These are phyloP conservation scores for Deilephila porcellus DNA, from an alignment of 2,888 invertebrate species.

Conservation along the genomic window DNA sequence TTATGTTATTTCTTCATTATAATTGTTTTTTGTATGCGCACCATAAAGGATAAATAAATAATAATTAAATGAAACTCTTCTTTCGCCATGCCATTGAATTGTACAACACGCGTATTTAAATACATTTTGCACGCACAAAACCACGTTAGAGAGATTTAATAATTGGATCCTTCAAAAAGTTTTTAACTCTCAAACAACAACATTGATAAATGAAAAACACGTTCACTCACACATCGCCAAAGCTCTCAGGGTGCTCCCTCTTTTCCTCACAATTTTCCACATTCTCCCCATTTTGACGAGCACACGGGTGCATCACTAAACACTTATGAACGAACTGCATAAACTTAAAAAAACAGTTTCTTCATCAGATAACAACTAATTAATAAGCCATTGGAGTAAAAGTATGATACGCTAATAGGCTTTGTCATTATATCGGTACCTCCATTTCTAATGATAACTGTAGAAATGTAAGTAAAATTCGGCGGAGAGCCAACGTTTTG, in stretches of 20 bases:
- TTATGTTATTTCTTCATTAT: no score
- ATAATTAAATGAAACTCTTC: no score
- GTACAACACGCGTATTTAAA: no score
- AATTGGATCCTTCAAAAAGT: no score
- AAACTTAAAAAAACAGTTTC: not conserved
- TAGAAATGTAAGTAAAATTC: not conserved
- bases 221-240: slow-evolving; percentile 62
- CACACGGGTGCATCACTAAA: slow-evolving; percentile 33
- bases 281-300: slow-evolving; percentile 46
- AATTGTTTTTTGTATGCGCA: no score
- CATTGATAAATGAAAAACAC: no score
- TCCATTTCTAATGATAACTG: not conserved
- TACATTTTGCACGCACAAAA: no score
- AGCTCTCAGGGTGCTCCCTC: slow-evolving; percentile 47
- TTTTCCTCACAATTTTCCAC: slow-evolving; percentile 62
- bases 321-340: slow-evolving; percentile 30
- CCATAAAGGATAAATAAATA: no score
- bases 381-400: slow-evolving; percentile 9
- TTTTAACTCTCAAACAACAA: no score
- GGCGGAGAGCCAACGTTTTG: no score
- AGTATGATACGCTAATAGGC: slow-evolving; percentile 32
- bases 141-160: no score
- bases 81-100: no score
- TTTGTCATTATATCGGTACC: slow-evolving; percentile 31
- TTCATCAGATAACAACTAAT: not conserved